A percentile compares a stretch with the other conserved stretches of the same genome.
Conservation (phyloP, 2,113 vertebrate genomes). For the Collichthys lucidus region DNA sequence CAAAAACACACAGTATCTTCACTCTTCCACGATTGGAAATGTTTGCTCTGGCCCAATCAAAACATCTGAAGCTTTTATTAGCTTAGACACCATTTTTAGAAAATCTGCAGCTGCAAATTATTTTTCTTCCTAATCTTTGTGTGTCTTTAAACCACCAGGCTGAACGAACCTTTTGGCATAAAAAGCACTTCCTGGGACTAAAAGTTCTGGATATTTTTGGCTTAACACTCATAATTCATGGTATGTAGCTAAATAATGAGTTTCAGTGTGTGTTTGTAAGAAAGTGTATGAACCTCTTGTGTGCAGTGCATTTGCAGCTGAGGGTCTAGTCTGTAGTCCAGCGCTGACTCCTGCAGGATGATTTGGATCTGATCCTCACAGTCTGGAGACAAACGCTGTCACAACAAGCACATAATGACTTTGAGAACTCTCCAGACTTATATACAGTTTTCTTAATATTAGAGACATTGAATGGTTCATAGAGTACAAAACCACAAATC, state of each 20-base stretch:
- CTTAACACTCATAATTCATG: not conserved
- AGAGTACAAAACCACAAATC: no score
- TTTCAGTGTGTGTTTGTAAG: not conserved
- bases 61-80: not conserved
- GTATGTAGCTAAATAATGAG: no score
- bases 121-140: no score
- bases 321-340: slow-evolving; percentile 97
- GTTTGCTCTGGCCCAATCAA: not conserved
- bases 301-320: slow-evolving; percentile 97
- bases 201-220: no score
- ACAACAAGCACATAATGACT: slow-evolving; percentile 20
- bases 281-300: slow-evolving; percentile 85
- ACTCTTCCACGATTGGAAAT: no score
- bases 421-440: not conserved
- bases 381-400: slow-evolving; percentile 93
- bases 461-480: not conserved
- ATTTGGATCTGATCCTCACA: slow-evolving; percentile 97
- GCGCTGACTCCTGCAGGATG: slow-evolving; percentile 95
- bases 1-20: not conserved
- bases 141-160: no score
- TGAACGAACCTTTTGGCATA: no score
- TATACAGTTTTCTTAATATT: no score
- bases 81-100: no score
- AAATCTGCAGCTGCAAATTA: no score
- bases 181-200: no score